Evolutionary conservation across 2,888 invertebrate genomes (phyloP).

Genomic region (Drosophila silvestris): DNA sequence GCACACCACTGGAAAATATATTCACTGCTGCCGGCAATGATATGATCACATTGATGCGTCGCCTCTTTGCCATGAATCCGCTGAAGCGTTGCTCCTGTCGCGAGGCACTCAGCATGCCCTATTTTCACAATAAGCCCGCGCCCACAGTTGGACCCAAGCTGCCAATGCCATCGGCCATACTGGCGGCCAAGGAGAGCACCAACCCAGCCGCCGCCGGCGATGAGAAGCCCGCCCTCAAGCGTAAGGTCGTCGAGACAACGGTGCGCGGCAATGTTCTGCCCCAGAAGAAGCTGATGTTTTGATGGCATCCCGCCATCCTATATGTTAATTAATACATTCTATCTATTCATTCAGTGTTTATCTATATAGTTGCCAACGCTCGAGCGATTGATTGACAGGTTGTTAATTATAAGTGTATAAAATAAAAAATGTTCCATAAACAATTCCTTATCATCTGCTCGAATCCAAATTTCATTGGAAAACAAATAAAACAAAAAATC

Average conservation of each 20-base stretch:
- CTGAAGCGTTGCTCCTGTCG: constrained; percentile 92
- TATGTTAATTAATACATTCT: background rate
- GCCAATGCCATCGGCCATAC: constrained; percentile 86
- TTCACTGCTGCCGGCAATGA: constrained; percentile 98
- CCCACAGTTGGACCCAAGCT: constrained; percentile 94
- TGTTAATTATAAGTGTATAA: background rate
- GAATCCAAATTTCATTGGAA: background rate
- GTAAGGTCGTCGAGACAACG: constrained; percentile 88
- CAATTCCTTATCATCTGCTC: background rate
- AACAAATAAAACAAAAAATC: background rate
- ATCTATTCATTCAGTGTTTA: constrained; percentile 7
- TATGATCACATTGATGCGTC: constrained; percentile 92
- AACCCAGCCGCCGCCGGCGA: constrained; percentile 51
- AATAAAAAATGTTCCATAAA: background rate
- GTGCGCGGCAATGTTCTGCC: constrained; percentile 87
- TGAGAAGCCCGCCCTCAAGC: constrained; percentile 88
- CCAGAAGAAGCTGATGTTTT: constrained; percentile 86
- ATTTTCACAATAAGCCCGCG: constrained; percentile 95
- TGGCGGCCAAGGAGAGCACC: constrained; percentile 68
- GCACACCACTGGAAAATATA: constrained; percentile 94
- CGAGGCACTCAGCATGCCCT: constrained; percentile 94
- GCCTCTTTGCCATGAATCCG: constrained; percentile 93
- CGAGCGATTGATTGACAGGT: background rate
- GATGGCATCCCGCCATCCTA: constrained; percentile 30
- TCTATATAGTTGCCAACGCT: constrained; percentile 38